A percentile compares a stretch with the other conserved stretches of the same genome.
phyloP scores from a whole-genome alignment of 2,888 invertebrate species.

The Phrixothrix hirtus region DNA sequence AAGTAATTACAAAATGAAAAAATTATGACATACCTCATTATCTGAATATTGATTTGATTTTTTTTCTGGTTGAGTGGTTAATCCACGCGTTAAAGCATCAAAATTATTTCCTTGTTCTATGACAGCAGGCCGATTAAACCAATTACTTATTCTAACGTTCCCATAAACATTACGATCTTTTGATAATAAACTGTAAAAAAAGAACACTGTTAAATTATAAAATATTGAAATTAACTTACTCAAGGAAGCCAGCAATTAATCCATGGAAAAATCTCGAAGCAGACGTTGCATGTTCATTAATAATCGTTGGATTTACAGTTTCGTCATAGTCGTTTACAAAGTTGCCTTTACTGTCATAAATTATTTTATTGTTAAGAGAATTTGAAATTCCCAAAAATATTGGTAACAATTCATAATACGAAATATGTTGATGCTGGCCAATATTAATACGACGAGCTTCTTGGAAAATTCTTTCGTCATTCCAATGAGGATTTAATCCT shows the following conservation, averaged over 20 bases:
- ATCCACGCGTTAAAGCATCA: conserved; percentile 74
- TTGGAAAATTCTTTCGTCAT: conserved; percentile 73
- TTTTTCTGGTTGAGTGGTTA: conserved; percentile 76
- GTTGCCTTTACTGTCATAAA: conserved; percentile 62
- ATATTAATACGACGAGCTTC: conserved; percentile 72
- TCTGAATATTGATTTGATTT: conserved; percentile 78
- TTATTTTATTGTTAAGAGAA: conserved; percentile 64
- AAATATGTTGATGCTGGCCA: conserved; percentile 72
- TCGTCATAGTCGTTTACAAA: conserved; percentile 72
- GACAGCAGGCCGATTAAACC: conserved; percentile 69
- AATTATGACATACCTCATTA: conserved; percentile 63
- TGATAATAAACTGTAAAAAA: conserved; percentile 65
- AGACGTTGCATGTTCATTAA: conserved; percentile 73
- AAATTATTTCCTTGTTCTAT: conserved; percentile 68
- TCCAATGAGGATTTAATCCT: conserved; percentile 74
- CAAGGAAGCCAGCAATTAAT: conserved; percentile 68
- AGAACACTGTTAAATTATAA: neutral
- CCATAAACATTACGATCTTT: conserved; percentile 62
- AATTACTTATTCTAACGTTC: conserved; percentile 70
- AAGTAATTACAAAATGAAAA: neutral
- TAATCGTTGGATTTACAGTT: conserved; percentile 64
- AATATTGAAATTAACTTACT: conserved; percentile 58
- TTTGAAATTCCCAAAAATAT: conserved; percentile 71
- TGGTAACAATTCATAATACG: conserved; percentile 78
- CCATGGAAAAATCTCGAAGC: conserved; percentile 77